A percentile compares a stretch with the other conserved stretches of the same genome.
Evolutionary conservation across 2,113 vertebrate genomes (phyloP).

Genomic region (Phrynosoma platyrhinos): DNA sequence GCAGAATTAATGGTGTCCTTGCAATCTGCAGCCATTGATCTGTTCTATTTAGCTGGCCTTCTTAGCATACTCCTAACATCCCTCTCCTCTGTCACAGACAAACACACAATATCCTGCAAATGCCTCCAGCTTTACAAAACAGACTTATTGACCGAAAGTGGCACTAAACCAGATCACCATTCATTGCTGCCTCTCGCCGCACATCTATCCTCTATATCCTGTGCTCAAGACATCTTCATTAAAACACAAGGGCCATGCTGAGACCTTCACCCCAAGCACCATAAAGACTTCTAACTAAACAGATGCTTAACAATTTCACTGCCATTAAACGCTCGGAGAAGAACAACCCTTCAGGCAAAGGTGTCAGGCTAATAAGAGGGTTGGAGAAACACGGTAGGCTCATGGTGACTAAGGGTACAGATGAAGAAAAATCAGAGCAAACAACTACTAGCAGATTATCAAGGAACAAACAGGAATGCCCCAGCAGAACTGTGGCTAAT

Average conservation of each 20-base stretch:
- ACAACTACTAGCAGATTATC: not conserved
- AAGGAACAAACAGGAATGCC: not conserved
- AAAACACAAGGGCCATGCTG: conserved; percentile 19
- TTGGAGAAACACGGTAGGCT: conserved; percentile 45
- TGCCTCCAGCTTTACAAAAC: not conserved
- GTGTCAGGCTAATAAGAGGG: conserved; percentile 66
- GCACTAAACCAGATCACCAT: conserved; percentile 30
- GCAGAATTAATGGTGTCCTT: too few relatives aligned
- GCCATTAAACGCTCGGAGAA: conserved; percentile 62
- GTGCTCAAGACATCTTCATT: conserved; percentile 48
- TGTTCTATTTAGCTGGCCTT: too few relatives aligned
- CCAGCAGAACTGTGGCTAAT: not conserved
- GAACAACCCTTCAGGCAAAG: conserved; percentile 35
- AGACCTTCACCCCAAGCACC: conserved; percentile 35
- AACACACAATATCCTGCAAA: not conserved
- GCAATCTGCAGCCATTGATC: too few relatives aligned
- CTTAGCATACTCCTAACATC: too few relatives aligned
- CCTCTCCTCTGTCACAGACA: too few relatives aligned
- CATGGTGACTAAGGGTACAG: not conserved
- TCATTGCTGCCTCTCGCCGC: not conserved
- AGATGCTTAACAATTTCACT: conserved; percentile 62
- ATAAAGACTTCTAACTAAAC: conserved; percentile 57
- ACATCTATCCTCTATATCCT: not conserved
- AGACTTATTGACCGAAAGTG: conserved; percentile 12
- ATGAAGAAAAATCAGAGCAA: not conserved